Evolutionary conservation across 2,113 vertebrate species (phyloP).

Genomic region (Oriolus oriolus): DNA sequence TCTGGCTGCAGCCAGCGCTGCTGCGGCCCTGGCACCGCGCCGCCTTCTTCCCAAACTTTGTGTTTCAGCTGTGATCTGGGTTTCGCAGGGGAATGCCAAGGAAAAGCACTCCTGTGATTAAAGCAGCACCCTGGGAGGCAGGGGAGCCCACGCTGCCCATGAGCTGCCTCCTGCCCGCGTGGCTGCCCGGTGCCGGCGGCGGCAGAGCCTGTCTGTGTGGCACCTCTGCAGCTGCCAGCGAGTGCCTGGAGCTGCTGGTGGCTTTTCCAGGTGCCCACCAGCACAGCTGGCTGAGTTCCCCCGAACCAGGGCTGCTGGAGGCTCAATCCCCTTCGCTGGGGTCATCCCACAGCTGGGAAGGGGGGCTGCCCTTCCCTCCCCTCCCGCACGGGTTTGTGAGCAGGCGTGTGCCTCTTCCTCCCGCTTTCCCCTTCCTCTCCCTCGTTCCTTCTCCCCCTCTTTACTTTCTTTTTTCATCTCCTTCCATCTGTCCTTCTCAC

Average conservation of each 20-base stretch:
- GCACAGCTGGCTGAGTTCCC: not conserved
- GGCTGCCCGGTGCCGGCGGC: fast-evolving
- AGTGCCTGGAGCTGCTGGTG: not conserved
- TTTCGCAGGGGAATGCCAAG: not conserved
- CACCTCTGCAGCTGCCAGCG: not conserved
- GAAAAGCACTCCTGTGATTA: not conserved
- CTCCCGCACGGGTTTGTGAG: not conserved
- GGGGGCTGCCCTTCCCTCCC: not conserved
- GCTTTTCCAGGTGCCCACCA: not conserved
- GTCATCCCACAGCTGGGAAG: fast-evolving
- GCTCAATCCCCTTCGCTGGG: not conserved
- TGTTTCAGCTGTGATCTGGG: fast-evolving
- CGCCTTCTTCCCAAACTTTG: not conserved
- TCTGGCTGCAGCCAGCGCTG: not conserved
- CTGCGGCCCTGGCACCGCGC: fast-evolving
- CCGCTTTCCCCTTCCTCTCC: not conserved
- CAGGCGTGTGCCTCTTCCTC: not conserved
- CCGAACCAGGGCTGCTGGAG: not conserved
- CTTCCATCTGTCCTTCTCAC: slow-evolving; percentile 57
- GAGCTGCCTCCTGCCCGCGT: fast-evolving
- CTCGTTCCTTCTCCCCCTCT: slow-evolving; percentile 20
- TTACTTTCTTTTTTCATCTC: slow-evolving; percentile 43
- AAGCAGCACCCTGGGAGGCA: not conserved
- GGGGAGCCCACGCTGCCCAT: fast-evolving
- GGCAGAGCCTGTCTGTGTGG: fast-evolving